Base-by-base conservation (phyloP, 2,797 vertebrate genomes). In the Pseudomugil gertrudae region DNA sequence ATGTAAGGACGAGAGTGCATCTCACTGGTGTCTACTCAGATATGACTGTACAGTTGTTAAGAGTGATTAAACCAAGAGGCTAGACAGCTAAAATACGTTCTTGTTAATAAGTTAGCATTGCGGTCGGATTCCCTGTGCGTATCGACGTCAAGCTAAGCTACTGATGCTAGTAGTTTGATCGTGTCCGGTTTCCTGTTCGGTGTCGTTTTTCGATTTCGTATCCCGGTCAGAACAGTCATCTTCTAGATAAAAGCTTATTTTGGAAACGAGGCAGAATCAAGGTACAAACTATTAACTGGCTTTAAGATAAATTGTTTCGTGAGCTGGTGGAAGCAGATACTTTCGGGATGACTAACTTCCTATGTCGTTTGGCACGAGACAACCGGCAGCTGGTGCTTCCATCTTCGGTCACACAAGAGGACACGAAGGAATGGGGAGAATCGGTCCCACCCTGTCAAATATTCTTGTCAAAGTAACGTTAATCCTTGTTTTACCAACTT, bases 341-440 rank as follows among this genome's bases (percentile, higher is more conserved):
- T 63, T 50, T 33, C 17, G 33, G 65, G 59, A 50, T 48, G 63
- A 72, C 40, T 50, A 60, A 63, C 35, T 29, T 48, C 15, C 54
- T 21, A 57, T 72, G 78, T 79, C 73, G 61, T 60, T 73, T 69
- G 76, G 63, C 43, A 68, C 19, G 59, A 63, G 70, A 66, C 64
- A 57, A 29, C 56, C 43, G 63, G 52, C 19, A 27, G 65, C 52
- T 64, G 66, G 43, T 77, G 79, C 80, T 72, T 85, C 81, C 89
- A 86, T 90, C 78, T 88, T 89, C 67, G 87, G 80, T 84, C 76
- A 81, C 67, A 74, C 63, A 53, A 66, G 73, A 81, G 75, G 63
- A 70, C 71, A 71, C 17, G 68, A 78, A 81, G 36, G 55, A 65
- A 67, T 64, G 32, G 55, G 55, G 60, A 29, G 35, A 19, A n/a